Evolutionary conservation across 2,888 invertebrate species (phyloP), one percentile per base, ranked within the genome.

Genomic region (Bombylius major): DNA sequence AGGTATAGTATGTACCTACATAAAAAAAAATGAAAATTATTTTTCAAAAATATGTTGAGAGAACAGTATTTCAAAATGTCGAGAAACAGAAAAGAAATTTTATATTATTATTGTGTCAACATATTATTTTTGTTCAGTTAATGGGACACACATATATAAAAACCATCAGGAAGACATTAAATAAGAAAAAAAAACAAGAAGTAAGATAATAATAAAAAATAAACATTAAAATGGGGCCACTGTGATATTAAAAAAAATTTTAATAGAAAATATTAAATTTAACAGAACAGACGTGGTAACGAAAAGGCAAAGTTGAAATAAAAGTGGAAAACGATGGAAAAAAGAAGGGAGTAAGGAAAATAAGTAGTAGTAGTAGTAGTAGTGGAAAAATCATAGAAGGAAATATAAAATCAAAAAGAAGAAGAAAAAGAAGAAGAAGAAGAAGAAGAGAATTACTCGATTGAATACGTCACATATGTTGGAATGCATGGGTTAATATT

Each of bases 181-280:
- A 7, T 36, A 36, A 36, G 23, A 23, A 23, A 23, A 23, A 23
- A 23, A 23, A 23, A 23, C 23, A 23, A 23, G 23, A 23, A 23
- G 23, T 23, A 23, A 23, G 23, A 23, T 23, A 36, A 36, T 8
- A 36, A 11, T 1, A 11, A 11, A 42, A 23, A 5, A 33, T 45
- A 36, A 44, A 14, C 14, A 49, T n/a, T 45, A 34, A 51, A 55
- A 55, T 55, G 55, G 55, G 55, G 55, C 55, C 55, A 55, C 55
- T 55, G 55, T 55, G 55, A 55, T 55, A 55, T 39, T 55, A 50
- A 55, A 55, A 4, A 42, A 42, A 36, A 42, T 11, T 42, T 11
- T 11, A 42, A 42, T 6, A 42, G 11, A 36, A 36, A 36, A 36
- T 8, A 36, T 8, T 36, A 23, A 23, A 23, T 23, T 23, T 23